Base-by-base conservation (phyloP, 2,113 vertebrate species). In the Planiliza haematocheilus region DNA sequence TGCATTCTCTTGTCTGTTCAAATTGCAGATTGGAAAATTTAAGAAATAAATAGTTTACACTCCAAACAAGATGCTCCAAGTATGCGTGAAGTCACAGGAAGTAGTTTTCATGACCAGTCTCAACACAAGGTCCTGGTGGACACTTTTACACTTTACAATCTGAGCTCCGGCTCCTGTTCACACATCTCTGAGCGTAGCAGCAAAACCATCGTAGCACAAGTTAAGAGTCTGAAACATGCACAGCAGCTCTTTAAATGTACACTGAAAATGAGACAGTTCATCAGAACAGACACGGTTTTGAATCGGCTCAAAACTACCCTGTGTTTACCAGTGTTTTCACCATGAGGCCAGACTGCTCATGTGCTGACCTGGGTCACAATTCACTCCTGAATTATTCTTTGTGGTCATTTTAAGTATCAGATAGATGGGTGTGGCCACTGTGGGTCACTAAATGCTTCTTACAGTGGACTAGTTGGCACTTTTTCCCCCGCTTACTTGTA, bases 281-380 rank as follows among this genome's bases (percentile, higher is more conserved):
- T 41, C 46, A 37, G 37, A 49, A 49, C 50, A 39, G 8, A 38
- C 59, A 21, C 9, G 37, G 42, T 76, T 70, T 51, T 68, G 58
- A 48, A 61, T 51, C 9, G 7, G 45, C 41, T 59, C 13, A 82
- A 76, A 74, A 63, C 37, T 18, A 73, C 43, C 45, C 45, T 55
- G 74, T 67, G 8, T 64, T 48, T 42, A 62, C 49, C 62, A 39
- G 0, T 41, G 0, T 13, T 38, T 53, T 68, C 1, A 48, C 12
- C 0, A 51, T n/a, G 10, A 56, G 20, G 14, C 20, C 36, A 36
- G n/a, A 57, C 14, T 53, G 21, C 10, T 42, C 17, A 14, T 12
- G 3, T 30, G 38, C 69, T 61, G 68, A 66, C 77, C 55, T 52
- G 69, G 77, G 59, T 70, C 65, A n/a, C 74, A 70, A 65, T 62